Evolutionary conservation across 1,140 invertebrate genomes (phyloP).

Genomic region (Drosophila orena): DNA sequence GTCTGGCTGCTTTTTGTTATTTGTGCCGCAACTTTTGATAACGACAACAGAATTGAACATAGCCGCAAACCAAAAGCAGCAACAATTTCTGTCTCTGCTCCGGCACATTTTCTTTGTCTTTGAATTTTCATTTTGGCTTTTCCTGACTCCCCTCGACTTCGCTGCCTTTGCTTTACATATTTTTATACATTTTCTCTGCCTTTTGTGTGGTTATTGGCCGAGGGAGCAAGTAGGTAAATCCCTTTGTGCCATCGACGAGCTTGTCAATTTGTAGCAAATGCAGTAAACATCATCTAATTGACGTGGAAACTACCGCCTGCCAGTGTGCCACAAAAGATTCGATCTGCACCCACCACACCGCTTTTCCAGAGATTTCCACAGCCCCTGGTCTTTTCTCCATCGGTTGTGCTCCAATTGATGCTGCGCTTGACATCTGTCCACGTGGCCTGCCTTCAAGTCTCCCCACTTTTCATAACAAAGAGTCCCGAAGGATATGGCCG

Average conservation of each 20-base stretch:
- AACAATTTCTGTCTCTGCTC: slow-evolving; percentile 40
- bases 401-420: neutral
- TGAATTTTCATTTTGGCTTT: slow-evolving; percentile 66
- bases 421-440: slow-evolving; percentile 54
- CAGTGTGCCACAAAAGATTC: slow-evolving; percentile 35
- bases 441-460: slow-evolving; percentile 24
- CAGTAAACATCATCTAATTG: slow-evolving; percentile 81
- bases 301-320: slow-evolving; percentile 69
- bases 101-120: slow-evolving; percentile 66
- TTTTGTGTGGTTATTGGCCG: slow-evolving; percentile 11
- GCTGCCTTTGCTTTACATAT: slow-evolving; percentile 44
- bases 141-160: neutral
- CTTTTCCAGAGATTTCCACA: neutral
- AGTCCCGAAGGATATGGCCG: neutral
- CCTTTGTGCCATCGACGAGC: slow-evolving; percentile 58
- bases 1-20: slow-evolving; percentile 19
- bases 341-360: neutral
- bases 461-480: slow-evolving; percentile 1
- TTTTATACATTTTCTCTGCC: slow-evolving; percentile 37
- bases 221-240: slow-evolving; percentile 14
- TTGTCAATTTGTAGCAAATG: slow-evolving; percentile 79
- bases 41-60: slow-evolving; percentile 77
- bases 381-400: neutral
- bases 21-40: slow-evolving; percentile 74
- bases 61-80: slow-evolving; percentile 67